Evolutionary conservation across 2,888 invertebrate genomes (phyloP).

Genomic region (Bellardia pandia): DNA sequence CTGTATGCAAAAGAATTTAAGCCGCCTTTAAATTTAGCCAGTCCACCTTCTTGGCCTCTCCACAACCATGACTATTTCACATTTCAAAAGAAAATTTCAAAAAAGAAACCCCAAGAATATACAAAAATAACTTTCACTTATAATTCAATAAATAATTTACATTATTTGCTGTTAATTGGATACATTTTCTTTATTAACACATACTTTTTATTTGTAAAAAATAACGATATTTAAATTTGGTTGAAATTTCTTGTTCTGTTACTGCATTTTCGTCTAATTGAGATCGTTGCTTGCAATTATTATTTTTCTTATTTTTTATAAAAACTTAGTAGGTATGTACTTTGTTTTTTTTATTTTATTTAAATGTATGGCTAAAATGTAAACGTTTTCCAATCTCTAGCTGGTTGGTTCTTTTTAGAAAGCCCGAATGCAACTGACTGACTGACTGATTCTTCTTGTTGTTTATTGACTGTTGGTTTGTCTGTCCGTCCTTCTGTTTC

Average conservation of each 20-base stretch:
- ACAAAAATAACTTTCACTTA: conserved; percentile 68
- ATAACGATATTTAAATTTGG: not conserved
- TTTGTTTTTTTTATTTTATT: conserved; percentile 9
- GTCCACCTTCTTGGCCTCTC: conserved; percentile 30
- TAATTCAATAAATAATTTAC: conserved; percentile 56
- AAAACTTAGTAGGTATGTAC: not conserved
- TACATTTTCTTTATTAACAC: conserved; percentile 26
- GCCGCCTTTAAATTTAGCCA: conserved; percentile 25
- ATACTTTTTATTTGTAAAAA: conserved; percentile 45
- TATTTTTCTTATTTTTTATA: conserved; percentile 25
- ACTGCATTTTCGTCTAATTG: conserved; percentile 41
- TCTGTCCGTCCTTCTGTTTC: conserved; percentile 20
- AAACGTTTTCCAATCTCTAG: not conserved
- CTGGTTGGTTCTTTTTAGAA: conserved; percentile 70
- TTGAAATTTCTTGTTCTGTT: conserved; percentile 34
- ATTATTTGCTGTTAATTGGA: conserved; percentile 20
- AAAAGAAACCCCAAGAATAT: conserved; percentile 66
- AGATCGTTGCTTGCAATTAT: conserved; percentile 8
- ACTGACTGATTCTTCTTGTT: conserved; percentile 68
- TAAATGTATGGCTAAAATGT: not conserved
- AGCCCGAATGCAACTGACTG: conserved; percentile 72
- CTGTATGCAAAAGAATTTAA: conserved; percentile 31
- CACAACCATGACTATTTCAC: conserved; percentile 24
- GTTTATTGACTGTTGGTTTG: conserved; percentile 58
- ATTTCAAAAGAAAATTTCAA: conserved; percentile 27